Evolutionary conservation across 2,888 invertebrate species (phyloP), one percentile per base, ranked within the genome.

Genomic region (Drosophila leonis): DNA sequence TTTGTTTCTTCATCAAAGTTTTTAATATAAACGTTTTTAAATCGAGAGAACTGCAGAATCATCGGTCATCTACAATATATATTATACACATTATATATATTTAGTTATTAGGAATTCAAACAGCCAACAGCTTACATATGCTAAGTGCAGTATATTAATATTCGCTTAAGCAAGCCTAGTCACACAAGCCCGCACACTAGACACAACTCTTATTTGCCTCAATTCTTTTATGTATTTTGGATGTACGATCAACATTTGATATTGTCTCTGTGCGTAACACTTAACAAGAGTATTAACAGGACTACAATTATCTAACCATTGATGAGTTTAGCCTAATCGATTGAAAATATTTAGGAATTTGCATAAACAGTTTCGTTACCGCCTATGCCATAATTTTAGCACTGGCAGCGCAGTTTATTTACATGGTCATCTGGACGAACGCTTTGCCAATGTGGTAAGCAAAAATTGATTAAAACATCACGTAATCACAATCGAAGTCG

Each of bases 401-500:
- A 80, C 82, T 75, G 83, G 59, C 29, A 51, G 56, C n/a, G 64
- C 29, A 64, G 27, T 31, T 51, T 46, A 44, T 18, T 52, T 72
- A 59, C 49, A 42, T 18, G 57, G 20, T 7, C 52, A 24, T 18
- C 20, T 18, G 29, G 35, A 60, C 18, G 18, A 33, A 29, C 69
- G 69, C 71, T 74, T 76, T 71, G 75, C 62, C 62, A 78, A 74
- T 71, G 76, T 57, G 71, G 81, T 68, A 76, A 74, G 71, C 72
- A 77, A 70, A 64, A 86, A 87, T 88, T 87, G 85, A 87, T 87
- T 88, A 88, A 87, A 87, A 84, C 76, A 83, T 87, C 88, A 88
- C 86, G 86, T 87, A 88, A 79, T 84, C 72, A 79, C 71, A 69
- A 82, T 83, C 73, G 57, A 52, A 66, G 51, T 72, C 59, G 46